A percentile compares a stretch with the other conserved stretches of the same genome.
Conservation (phyloP, 2,113 vertebrate species). For the Heliornis fulica region DNA sequence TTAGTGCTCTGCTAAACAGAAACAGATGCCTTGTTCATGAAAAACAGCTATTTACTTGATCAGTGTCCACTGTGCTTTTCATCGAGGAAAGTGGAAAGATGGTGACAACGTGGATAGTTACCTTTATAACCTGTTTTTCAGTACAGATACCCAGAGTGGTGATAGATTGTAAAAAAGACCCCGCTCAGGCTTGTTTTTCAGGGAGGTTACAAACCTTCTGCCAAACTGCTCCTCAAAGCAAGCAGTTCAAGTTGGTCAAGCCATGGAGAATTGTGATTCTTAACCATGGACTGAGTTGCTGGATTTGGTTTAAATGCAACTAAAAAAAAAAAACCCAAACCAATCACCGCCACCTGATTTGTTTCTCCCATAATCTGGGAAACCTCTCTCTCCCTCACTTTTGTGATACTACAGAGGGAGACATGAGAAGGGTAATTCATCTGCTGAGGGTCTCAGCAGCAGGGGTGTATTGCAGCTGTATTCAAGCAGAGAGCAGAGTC, state of each 20-base stretch:
- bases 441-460: not conserved
- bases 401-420: not conserved
- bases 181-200: not conserved
- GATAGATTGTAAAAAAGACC: not conserved
- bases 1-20: not conserved
- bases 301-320: not conserved
- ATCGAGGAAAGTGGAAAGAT: not conserved
- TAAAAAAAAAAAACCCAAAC: not conserved
- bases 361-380: not conserved
- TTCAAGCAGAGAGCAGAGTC: not conserved
- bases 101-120: not conserved
- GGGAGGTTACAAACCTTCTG: not conserved
- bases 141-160: not conserved
- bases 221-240: not conserved
- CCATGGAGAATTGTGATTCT: not conserved
- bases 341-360: not conserved
- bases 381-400: not conserved
- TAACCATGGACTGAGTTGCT: not conserved
- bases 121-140: not conserved
- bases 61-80: not conserved
- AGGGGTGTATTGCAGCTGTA: not conserved
- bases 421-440: not conserved
- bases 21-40: not conserved
- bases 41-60: not conserved
- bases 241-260: not conserved